Base-by-base conservation (phyloP, 2,888 invertebrate genomes). In the Amiota communis region DNA sequence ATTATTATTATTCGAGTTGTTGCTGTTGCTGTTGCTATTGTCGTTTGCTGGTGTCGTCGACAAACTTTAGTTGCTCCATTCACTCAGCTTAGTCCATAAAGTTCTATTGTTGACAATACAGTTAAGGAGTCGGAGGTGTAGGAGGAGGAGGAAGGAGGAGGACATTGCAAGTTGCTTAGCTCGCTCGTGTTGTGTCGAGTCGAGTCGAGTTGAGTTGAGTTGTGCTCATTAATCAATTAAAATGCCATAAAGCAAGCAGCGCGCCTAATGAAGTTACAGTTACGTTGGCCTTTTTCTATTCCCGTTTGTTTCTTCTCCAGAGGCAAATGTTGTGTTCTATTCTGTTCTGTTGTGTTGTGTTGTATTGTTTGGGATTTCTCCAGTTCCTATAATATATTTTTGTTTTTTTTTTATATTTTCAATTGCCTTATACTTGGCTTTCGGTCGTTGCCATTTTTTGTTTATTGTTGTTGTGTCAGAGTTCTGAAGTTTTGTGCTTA, bases 211-310 rank as follows among this genome's bases (percentile, higher is more conserved):
- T 6, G 36, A 36, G 36, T 36, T 6, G 36, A 36, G 36, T 36
- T 6, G 36, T 51, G 57, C 80, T 80, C 82, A 82, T 82, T 82
- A 83, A 82, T 82, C 84, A 82, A 82, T 82, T 84, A 82, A 83
- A 77, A 79, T 76, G 76, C 74, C 77, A 79, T 78, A 77, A 78
- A 75, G 77, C 76, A 78, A 76, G 75, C 76, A 75, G 77, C 20
- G 74, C 73, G 76, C 67, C 83, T 77, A 81, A 82, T 83, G 77
- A 75, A 73, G 63, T 71, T 23, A 61, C 63, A 71, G 51, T 48
- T 36, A 63, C 57, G 48, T 36, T 23, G 63, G 2, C 63, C 13
- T 63, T 63, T 46, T 11, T 63, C 36, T 36, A 4, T 36, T 23
- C 1, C 23, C 23, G 1, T 2, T 36, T 36, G 4, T 36, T 36